These are phyloP conservation scores for Nothura maculosa DNA, from an alignment of 2,797 vertebrate genomes.

Conservation along the genomic window DNA sequence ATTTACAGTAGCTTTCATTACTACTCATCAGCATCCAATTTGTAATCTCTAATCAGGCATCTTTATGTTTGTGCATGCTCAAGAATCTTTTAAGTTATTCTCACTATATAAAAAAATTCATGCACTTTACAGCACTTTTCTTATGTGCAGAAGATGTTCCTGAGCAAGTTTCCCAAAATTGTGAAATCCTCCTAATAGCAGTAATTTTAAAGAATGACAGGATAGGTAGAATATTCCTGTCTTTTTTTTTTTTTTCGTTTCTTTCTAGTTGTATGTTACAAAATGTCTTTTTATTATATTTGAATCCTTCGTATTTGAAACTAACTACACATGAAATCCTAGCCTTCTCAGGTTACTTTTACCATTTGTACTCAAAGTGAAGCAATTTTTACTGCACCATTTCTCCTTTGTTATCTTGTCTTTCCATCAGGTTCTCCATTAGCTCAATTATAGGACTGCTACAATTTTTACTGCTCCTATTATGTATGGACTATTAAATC, in stretches of 20 bases:
- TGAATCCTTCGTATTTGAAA: slow-evolving; percentile 40
- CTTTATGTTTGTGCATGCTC: slow-evolving; percentile 40
- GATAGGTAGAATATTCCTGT: not conserved
- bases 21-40: not conserved
- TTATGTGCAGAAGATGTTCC: slow-evolving; percentile 11
- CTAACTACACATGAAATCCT: slow-evolving; percentile 45
- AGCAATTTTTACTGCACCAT: slow-evolving; percentile 72
- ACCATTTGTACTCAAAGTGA: slow-evolving; percentile 65
- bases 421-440: slow-evolving; percentile 69
- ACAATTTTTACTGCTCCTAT: slow-evolving; percentile 26
- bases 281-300: slow-evolving; percentile 59
- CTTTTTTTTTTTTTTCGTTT: slow-evolving; percentile 19
- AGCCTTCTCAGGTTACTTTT: slow-evolving; percentile 49
- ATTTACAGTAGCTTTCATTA: not conserved
- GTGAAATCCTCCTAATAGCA: slow-evolving; percentile 47
- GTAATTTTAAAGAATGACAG: slow-evolving; percentile 57
- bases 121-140: slow-evolving; percentile 28
- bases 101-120: slow-evolving; percentile 16
- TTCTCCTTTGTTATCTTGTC: slow-evolving; percentile 71
- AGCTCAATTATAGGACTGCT: slow-evolving; percentile 52
- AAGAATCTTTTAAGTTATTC: slow-evolving; percentile 6
- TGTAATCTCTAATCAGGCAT: slow-evolving; percentile 2
- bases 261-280: slow-evolving; percentile 29
- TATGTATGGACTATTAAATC: slow-evolving; percentile 54
- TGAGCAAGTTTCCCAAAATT: slow-evolving; percentile 40